A percentile compares a stretch with the other conserved stretches of the same genome.
These are phyloP conservation scores for Diadumene lineata DNA, from an alignment of 92 coral and sea anemone genomes.

Conservation along the genomic window DNA sequence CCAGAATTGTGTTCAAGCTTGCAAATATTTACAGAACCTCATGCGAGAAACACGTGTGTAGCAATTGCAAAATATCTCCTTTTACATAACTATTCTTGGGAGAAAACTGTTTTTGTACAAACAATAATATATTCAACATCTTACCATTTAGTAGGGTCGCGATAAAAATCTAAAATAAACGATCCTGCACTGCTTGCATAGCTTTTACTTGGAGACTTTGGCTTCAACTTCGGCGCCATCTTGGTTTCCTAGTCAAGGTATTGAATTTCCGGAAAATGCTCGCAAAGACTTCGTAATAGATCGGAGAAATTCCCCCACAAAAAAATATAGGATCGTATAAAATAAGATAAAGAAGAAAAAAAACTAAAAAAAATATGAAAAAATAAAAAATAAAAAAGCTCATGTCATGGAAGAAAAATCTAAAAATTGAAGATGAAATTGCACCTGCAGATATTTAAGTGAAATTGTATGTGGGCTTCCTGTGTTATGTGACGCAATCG, in stretches of 20 bases:
- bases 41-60: background rate
- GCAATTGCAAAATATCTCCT: constrained; percentile 3
- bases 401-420: too few relatives aligned
- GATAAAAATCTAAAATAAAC: constrained; percentile 77
- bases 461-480: constrained; percentile 39
- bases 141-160: constrained; percentile 92
- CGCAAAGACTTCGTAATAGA: constrained; percentile 13
- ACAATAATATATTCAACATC: background rate
- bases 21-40: background rate
- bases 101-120: background rate
- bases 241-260: constrained; percentile 27
- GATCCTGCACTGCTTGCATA: constrained; percentile 44
- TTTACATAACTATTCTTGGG: background rate
- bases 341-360: too few relatives aligned
- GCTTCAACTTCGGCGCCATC: constrained; percentile 83
- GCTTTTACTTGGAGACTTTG: constrained; percentile 42
- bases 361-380: too few relatives aligned
- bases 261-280: constrained; percentile 14
- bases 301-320: background rate
- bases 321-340: too few relatives aligned
- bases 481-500: constrained; percentile 73
- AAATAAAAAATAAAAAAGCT: too few relatives aligned
- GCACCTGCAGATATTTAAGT: too few relatives aligned
- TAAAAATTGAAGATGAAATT: too few relatives aligned
- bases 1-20: background rate